Percentiles rank a stretch among this genome's conserved stretches.
These are phyloP conservation scores for Erythrocebus patas DNA, from an alignment of 2,113 vertebrate genomes.

Conservation along the genomic window DNA sequence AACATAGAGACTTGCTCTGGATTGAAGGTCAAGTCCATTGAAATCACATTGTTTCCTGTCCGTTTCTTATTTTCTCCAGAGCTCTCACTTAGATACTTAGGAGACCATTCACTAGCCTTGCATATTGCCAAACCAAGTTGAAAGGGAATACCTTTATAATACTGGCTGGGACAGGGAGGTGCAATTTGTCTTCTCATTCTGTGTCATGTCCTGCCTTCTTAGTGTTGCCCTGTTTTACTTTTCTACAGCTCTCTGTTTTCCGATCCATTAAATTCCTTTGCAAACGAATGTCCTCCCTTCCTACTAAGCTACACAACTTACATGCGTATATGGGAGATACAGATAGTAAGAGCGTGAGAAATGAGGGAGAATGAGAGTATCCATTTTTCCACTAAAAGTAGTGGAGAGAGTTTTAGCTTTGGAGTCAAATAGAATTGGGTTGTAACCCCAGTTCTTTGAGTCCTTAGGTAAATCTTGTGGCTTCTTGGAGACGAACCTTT, in stretches of 20 bases:
- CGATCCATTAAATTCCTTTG: neutral
- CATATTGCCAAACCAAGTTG: neutral
- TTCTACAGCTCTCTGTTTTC: neutral
- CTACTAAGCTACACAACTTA: neutral
- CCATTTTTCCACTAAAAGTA: neutral
- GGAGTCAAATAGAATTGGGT: neutral
- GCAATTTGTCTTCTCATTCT: neutral
- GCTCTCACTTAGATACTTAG: neutral
- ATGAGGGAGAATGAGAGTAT: neutral
- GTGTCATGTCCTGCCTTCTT: accelerated
- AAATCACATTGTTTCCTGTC: neutral
- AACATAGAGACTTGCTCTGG: neutral
- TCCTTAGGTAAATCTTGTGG: neutral
- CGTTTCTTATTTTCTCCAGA: neutral
- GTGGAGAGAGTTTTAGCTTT: neutral
- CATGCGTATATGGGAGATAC: no score
- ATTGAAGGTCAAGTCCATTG: neutral
- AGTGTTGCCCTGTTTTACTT: neutral
- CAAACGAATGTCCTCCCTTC: neutral
- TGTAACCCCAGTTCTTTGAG: neutral
- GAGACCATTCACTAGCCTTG: neutral
- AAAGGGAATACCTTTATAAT: neutral
- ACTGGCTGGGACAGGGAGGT: neutral
- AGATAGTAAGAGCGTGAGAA: neutral
- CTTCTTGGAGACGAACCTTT: neutral